Conservation (phyloP, 2,797 vertebrate genomes). For the Chelonia mydas region DNA sequence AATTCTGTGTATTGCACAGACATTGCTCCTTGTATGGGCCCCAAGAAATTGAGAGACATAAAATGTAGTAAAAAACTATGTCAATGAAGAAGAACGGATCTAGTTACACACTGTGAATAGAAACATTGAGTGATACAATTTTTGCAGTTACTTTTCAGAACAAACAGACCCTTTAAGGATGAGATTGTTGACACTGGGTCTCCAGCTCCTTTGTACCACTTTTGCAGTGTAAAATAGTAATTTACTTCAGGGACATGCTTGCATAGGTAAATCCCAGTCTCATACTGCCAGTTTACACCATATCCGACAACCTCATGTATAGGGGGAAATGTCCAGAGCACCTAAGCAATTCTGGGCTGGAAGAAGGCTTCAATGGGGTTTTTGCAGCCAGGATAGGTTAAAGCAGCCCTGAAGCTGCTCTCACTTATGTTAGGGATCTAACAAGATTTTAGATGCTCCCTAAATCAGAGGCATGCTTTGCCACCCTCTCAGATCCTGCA, state of each 20-base stretch:
- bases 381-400: background rate
- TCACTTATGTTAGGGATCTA: background rate
- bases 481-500: background rate
- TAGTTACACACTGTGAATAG: background rate
- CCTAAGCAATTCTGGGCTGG: background rate
- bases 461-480: background rate
- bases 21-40: background rate
- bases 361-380: background rate
- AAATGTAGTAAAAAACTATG: background rate
- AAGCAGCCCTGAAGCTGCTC: background rate
- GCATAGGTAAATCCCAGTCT: background rate
- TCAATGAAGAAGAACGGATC: background rate
- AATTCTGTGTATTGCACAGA: background rate
- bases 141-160: background rate
- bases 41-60: background rate
- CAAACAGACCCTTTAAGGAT: fast-evolving
- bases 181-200: background rate
- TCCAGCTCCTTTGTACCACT: background rate
- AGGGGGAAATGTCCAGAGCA: background rate
- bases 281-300: background rate
- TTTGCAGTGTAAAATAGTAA: background rate
- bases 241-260: background rate
- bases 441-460: background rate
- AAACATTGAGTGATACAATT: background rate
- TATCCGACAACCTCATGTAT: no score